Conservation (phyloP, 2,888 invertebrate genomes). For the Phengaris alcon region DNA sequence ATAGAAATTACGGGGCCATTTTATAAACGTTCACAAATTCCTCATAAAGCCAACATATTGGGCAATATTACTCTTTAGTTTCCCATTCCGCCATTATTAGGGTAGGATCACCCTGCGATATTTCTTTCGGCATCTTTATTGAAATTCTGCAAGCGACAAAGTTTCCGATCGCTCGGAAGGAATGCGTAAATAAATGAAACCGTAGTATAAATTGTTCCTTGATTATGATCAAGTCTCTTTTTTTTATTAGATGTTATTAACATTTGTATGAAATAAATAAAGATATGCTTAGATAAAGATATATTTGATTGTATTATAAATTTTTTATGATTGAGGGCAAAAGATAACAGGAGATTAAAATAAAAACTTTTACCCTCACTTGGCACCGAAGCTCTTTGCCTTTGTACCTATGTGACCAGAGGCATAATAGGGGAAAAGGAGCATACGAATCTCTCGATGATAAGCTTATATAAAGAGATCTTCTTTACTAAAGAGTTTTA, state of each 20-base stretch:
- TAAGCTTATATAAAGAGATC: no score
- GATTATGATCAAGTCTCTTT: not conserved
- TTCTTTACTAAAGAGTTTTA: no score
- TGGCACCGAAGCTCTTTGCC: no score
- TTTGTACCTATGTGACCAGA: no score
- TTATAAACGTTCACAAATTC: constrained; percentile 62
- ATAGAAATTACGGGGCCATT: constrained; percentile 43
- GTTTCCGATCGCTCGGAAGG: constrained; percentile 52
- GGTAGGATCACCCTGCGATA: constrained; percentile 53
- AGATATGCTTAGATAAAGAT: no score
- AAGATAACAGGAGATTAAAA: no score
- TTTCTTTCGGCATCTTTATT: constrained; percentile 67
- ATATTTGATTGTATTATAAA: no score
- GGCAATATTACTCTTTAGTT: constrained; percentile 52
- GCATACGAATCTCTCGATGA: no score
- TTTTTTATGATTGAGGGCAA: no score
- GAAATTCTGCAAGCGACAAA: constrained; percentile 66
- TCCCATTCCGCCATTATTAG: constrained; percentile 53
- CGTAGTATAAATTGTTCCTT: constrained; percentile 24
- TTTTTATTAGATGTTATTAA: not conserved
- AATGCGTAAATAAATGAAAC: constrained; percentile 44
- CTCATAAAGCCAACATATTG: constrained; percentile 67
- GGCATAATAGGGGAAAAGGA: no score
- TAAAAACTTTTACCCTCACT: no score
- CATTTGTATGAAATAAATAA: no score